Percentiles rank a stretch among this genome's conserved stretches.
phyloP scores from a whole-genome alignment of 2,797 vertebrate genomes.

The Novumbra hubbsi region DNA sequence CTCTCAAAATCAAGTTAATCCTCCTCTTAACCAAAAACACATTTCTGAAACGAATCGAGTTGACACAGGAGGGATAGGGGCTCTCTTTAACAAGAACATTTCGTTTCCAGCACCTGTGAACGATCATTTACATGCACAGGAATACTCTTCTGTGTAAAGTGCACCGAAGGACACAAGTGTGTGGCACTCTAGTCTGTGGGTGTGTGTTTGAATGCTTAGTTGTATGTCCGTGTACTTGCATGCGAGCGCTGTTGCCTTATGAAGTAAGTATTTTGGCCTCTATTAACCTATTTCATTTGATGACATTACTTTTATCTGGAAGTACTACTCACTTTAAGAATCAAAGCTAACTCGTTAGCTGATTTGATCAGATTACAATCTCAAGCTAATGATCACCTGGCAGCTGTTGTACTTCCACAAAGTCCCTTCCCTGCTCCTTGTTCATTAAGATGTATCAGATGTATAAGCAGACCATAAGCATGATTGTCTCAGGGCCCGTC shows the following conservation, averaged over 20 bases:
- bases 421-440: background rate
- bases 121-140: slow-evolving; percentile 15
- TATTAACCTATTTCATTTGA: slow-evolving; percentile 28
- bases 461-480: slow-evolving; percentile 21
- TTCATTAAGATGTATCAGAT: slow-evolving; percentile 9
- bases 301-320: slow-evolving; percentile 47
- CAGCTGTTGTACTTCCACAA: slow-evolving; percentile 1
- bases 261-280: slow-evolving; percentile 17
- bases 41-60: slow-evolving; percentile 15
- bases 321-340: slow-evolving; percentile 8
- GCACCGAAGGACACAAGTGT: slow-evolving; percentile 8
- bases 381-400: slow-evolving; percentile 28
- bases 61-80: slow-evolving; percentile 23
- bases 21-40: background rate
- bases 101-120: slow-evolving; percentile 13
- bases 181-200: background rate
- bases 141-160: slow-evolving; percentile 38
- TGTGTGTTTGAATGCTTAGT: background rate
- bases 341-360: slow-evolving; percentile 39
- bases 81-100: slow-evolving; percentile 23
- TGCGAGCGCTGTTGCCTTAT: slow-evolving; percentile 8
- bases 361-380: slow-evolving; percentile 34
- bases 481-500: slow-evolving; percentile 14
- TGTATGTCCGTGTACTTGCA: background rate
- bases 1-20: background rate